A percentile compares a stretch with the other conserved stretches of the same genome.
phyloP scores from a whole-genome alignment of 2,888 invertebrate genomes.

The Hoplodrina ambigua region DNA sequence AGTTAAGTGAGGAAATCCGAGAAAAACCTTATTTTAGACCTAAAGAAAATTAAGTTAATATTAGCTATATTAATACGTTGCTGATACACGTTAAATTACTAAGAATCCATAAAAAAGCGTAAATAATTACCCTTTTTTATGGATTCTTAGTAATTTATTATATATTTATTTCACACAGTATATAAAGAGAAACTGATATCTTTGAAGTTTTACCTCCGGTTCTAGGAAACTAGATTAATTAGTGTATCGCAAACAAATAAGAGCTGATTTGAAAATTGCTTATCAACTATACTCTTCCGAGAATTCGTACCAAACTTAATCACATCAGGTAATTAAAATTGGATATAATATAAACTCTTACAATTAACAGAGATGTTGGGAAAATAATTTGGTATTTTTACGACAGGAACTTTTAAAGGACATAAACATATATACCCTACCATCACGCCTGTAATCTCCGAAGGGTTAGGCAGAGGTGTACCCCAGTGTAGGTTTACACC shows the following conservation, averaged over 20 bases:
- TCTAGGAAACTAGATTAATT: slow-evolving; percentile 15
- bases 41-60: too few relatives aligned
- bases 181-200: slow-evolving; percentile 1
- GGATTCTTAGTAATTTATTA: slow-evolving; percentile 4
- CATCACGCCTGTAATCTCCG: too few relatives aligned
- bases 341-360: background rate
- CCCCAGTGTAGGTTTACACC: too few relatives aligned
- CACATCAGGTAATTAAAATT: background rate
- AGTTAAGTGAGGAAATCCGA: too few relatives aligned
- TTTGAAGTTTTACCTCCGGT: slow-evolving; percentile 1
- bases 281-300: background rate
- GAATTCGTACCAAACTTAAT: background rate
- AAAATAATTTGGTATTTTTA: too few relatives aligned
- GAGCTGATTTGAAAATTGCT: background rate
- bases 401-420: too few relatives aligned
- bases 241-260: background rate
- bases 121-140: background rate
- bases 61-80: too few relatives aligned
- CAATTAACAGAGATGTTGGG: background rate
- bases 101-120: too few relatives aligned
- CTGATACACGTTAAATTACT: too few relatives aligned
- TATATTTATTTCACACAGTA: background rate
- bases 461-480: too few relatives aligned
- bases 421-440: too few relatives aligned
- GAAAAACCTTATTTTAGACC: too few relatives aligned